Evolutionary conservation across 2,797 vertebrate genomes (phyloP).

Genomic region (Dendrocincla tyrannina): DNA sequence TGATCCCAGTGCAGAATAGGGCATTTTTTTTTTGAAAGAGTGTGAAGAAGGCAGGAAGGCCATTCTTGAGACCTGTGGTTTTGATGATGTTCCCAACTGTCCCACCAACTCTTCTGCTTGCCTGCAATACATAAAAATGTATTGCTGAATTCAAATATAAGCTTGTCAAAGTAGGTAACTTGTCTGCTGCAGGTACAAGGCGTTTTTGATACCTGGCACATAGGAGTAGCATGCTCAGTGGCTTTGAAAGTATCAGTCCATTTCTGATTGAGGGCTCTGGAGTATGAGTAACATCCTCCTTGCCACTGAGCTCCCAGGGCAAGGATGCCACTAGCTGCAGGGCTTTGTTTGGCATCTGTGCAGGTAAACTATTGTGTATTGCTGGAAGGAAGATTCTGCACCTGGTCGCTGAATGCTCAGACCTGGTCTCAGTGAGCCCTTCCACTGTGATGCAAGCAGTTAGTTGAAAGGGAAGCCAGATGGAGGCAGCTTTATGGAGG

Average conservation of each 20-base stretch:
- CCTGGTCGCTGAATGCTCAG: background rate
- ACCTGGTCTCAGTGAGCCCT: background rate
- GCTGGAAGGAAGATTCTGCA: background rate
- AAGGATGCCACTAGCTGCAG: background rate
- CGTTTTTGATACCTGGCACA: background rate
- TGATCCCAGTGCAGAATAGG: background rate
- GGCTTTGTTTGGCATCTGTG: background rate
- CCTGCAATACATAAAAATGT: background rate
- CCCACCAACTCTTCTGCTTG: background rate
- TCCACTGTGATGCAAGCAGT: background rate
- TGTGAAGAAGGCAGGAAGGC: background rate
- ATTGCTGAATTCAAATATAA: background rate
- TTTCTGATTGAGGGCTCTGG: background rate
- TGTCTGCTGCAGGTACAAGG: background rate
- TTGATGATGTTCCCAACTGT: background rate
- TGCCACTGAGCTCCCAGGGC: background rate
- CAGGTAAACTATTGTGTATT: background rate
- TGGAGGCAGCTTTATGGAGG: background rate
- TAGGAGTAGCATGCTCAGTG: background rate
- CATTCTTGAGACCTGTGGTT: background rate
- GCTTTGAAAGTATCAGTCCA: background rate
- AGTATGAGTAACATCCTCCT: background rate
- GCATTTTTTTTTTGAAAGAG: background rate
- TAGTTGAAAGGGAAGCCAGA: background rate
- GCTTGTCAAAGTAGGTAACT: background rate